These are phyloP conservation scores for Amphimallon solstitiale DNA, from an alignment of 2,888 invertebrate species.

Conservation along the genomic window DNA sequence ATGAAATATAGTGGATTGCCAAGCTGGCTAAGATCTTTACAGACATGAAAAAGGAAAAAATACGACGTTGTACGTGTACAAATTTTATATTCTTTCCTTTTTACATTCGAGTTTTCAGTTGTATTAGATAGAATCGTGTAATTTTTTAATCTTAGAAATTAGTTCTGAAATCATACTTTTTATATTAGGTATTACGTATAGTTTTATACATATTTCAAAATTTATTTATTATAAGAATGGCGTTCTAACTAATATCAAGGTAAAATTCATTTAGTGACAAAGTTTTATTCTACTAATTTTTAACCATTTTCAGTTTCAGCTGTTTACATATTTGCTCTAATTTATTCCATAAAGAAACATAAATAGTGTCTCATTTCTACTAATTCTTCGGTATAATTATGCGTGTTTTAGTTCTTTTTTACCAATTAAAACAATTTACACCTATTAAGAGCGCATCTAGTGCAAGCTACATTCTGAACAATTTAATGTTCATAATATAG, in stretches of 20 bases:
- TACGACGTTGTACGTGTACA: background rate
- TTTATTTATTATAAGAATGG: too few species aligned
- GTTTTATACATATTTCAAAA: too few species aligned
- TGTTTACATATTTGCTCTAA: too few species aligned
- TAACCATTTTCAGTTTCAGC: too few species aligned
- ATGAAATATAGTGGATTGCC: conserved; percentile 35
- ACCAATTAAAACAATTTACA: background rate
- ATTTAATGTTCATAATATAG: too few species aligned
- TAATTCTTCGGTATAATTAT: background rate
- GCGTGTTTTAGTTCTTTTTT: background rate
- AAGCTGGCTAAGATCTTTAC: conserved; percentile 22
- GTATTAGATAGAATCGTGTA: background rate
- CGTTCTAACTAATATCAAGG: too few species aligned
- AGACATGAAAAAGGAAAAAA: conserved; percentile 21
- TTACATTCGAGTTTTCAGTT: background rate
- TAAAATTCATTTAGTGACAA: too few species aligned
- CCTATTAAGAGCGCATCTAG: background rate
- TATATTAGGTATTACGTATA: too few species aligned
- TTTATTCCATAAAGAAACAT: too few species aligned
- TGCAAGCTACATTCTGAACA: background rate
- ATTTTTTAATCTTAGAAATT: too few species aligned
- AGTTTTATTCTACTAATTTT: too few species aligned
- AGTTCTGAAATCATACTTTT: too few species aligned
- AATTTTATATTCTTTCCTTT: conserved; percentile 12
- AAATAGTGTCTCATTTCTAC: background rate